phyloP scores from a whole-genome alignment of 92 coral and sea anemone genomes.

The Epizoanthus rinbou region DNA sequence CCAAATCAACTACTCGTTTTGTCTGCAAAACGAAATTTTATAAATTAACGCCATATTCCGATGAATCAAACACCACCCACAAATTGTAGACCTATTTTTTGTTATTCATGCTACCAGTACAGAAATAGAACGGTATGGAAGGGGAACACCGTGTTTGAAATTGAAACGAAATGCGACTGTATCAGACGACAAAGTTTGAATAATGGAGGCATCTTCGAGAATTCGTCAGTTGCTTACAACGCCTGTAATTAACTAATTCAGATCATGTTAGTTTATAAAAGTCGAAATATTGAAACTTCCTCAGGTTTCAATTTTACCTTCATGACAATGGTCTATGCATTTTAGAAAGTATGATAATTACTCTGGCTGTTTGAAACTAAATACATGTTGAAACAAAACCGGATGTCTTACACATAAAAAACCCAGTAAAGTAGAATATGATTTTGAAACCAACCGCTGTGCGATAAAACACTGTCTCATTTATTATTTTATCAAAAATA shows the following conservation, averaged over 20 bases:
- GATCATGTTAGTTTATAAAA: neutral
- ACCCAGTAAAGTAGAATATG: neutral
- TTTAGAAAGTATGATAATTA: neutral
- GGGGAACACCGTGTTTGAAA: neutral
- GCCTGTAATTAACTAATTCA: neutral
- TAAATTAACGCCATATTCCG: neutral
- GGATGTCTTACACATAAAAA: neutral
- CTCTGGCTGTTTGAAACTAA: neutral
- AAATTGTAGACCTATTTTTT: neutral
- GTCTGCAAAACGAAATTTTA: conserved; percentile 5
- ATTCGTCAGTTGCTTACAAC: neutral
- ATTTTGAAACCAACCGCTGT: conserved; percentile 11
- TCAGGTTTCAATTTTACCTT: neutral
- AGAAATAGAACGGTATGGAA: neutral
- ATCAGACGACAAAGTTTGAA: neutral
- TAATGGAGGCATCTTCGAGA: conserved; percentile 10
- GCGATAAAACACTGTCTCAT: conserved; percentile 2
- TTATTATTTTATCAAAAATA: conserved; percentile 5
- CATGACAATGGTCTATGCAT: neutral
- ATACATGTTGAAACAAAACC: neutral
- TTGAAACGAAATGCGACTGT: conserved; percentile 20
- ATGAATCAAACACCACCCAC: neutral
- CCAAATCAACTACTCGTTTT: neutral
- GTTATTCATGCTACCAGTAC: neutral
- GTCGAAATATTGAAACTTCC: neutral